Base-by-base conservation (phyloP, 2,797 vertebrate species). In the Taeniopygia guttata region DNA sequence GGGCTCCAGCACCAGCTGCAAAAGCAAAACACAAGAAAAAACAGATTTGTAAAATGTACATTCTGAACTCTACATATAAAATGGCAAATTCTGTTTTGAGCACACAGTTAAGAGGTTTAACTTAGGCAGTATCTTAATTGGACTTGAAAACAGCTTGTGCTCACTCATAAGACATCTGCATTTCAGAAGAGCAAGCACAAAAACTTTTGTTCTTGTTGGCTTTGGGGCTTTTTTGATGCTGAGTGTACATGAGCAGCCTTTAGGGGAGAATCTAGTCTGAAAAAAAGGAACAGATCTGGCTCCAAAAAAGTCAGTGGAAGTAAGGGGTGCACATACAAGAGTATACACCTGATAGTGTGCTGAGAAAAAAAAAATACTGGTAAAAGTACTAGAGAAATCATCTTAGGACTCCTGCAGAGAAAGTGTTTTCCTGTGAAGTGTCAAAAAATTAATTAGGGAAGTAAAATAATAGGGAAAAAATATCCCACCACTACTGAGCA, bases 1-100 rank as follows among this genome's bases (percentile, higher is more conserved):
- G 96, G 17, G 84, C 77, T 72, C 97, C 97, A 59, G 95, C 95
- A 84, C 93, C 97, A 95, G 90, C 97, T 98, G 94, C 62, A 96
- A 97, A 96, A 93, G 36, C 38, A 89, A 84, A 93, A 63, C 58
- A 92, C 25, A 90, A 93, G 32, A 38, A 30, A 10, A 60, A 27
- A 17, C 11, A 76, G 19, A 48, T 73, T 36, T 76, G 29, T 80
- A 45, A 60, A 78, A 55, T 11, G 27, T 36, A 72, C 45, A 42
- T 43, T 81, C 58, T 27, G 5, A 91, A 78, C 51, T 75, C 51
- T 43, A 22, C 21, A 46, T 3, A 38, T 55, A 34, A 58, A 81
- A 58, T 3, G 9, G 18, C 29, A 93, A 63, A 29, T 82, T 82
- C 60, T 84, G 19, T 34, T 91, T 16, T 29, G 20, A 95, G 40